These are phyloP conservation scores for Drosophila trapezifrons DNA, from an alignment of 1,140 invertebrate species.

Conservation along the genomic window DNA sequence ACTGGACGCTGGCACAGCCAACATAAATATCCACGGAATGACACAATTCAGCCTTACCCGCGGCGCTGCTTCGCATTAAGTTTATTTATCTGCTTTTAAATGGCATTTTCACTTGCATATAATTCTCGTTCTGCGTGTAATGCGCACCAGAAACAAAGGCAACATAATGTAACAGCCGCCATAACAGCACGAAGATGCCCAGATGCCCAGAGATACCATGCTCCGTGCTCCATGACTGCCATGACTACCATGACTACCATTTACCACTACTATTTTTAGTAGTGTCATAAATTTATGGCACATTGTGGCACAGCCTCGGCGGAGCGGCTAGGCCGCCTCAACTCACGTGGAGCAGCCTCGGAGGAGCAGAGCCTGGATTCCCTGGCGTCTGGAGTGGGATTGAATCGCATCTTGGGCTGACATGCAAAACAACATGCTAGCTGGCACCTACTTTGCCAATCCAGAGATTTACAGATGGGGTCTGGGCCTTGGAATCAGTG, in stretches of 20 bases:
- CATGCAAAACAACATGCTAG: constrained; percentile 71
- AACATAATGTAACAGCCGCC: constrained; percentile 75
- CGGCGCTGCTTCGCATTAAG: constrained; percentile 67
- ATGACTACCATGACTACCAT: constrained; percentile 61
- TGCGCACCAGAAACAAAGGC: constrained; percentile 78
- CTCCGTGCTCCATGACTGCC: constrained; percentile 23
- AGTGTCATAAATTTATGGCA: constrained; percentile 81
- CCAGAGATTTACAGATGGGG: constrained; percentile 52
- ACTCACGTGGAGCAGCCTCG: constrained; percentile 21
- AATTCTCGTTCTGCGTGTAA: constrained; percentile 73
- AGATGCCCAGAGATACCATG: constrained; percentile 15
- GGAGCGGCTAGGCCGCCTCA: constrained; percentile 13
- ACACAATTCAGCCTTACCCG: constrained; percentile 36
- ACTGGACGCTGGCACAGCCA: not conserved
- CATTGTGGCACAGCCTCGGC: constrained; percentile 53
- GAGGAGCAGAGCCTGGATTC: constrained; percentile 1
- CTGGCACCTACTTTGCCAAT: constrained; percentile 68
- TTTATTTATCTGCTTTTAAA: constrained; percentile 80
- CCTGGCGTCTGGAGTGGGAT: constrained; percentile 8
- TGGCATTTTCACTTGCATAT: constrained; percentile 77
- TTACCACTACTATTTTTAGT: constrained; percentile 75
- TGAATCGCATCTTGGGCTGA: constrained; percentile 38
- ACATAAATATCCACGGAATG: constrained; percentile 46
- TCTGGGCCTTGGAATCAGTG: not conserved
- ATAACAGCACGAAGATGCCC: constrained; percentile 46